Percentiles rank a stretch among this genome's conserved stretches.
Conservation (phyloP, 2,888 invertebrate species). For the Kryphioiulus occultus region DNA sequence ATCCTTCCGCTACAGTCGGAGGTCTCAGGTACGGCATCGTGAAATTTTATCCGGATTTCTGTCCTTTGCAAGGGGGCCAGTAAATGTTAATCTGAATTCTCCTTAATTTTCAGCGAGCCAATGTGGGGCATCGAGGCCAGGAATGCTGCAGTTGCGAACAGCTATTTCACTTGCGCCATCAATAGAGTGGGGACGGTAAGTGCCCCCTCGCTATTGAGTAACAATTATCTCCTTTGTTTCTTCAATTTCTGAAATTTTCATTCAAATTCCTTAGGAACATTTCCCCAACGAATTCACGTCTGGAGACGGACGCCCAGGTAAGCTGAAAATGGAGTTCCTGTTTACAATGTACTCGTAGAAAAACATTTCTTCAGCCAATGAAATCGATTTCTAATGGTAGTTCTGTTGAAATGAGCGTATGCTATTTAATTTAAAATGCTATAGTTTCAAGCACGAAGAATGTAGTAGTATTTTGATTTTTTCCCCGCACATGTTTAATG, state of each 20-base stretch:
- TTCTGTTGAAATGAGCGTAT: no score
- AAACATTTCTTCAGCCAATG: no score
- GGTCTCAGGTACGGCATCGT: constrained; percentile 69
- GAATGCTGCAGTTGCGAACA: constrained; percentile 94
- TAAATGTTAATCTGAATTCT: neutral
- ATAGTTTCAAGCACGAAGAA: no score
- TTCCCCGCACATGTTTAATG: no score
- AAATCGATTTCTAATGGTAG: no score
- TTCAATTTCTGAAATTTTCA: no score
- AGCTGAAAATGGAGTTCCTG: constrained; percentile 51
- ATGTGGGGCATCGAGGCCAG: constrained; percentile 96
- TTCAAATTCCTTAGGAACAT: constrained; percentile 65
- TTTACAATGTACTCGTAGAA: no score
- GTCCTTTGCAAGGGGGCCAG: neutral
- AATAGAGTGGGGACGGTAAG: constrained; percentile 92
- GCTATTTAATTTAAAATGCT: no score
- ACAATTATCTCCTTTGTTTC: no score
- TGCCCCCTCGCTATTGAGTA: no score
- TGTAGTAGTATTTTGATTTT: no score
- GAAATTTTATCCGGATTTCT: neutral
- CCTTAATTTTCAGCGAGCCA: constrained; percentile 75
- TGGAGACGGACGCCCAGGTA: constrained; percentile 78
- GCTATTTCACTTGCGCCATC: constrained; percentile 89
- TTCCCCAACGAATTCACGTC: constrained; percentile 84
- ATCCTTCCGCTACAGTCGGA: constrained; percentile 90